Evolutionary conservation across 1,140 invertebrate genomes (phyloP).

Genomic region (Eulimnadia texana): DNA sequence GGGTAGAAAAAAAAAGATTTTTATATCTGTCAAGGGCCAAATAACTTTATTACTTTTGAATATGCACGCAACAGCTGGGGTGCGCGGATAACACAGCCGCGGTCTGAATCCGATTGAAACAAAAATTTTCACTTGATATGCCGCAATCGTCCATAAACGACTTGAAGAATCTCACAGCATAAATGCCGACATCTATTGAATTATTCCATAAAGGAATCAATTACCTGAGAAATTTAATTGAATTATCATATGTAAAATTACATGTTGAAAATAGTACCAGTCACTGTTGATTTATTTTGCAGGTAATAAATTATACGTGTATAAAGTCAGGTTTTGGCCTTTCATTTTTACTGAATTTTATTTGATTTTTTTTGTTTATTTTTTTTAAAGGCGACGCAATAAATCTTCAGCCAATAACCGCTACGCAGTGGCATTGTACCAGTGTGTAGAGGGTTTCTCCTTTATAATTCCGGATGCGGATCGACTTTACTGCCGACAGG

Average conservation of each 20-base stretch:
- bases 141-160: neutral
- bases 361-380: neutral
- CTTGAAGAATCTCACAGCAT: neutral
- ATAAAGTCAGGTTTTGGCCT: neutral
- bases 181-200: too few species aligned
- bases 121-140: neutral
- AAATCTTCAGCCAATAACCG: slow-evolving; percentile 31
- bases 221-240: too few species aligned
- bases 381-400: slow-evolving; percentile 30
- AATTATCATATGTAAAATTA: too few species aligned
- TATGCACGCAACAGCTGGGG: neutral
- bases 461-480: slow-evolving; percentile 32
- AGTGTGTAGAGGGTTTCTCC: slow-evolving; percentile 36
- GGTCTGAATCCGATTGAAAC: neutral
- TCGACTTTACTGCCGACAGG: slow-evolving; percentile 38
- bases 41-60: neutral
- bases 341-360: neutral
- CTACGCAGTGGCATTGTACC: slow-evolving; percentile 40
- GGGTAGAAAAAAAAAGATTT: too few species aligned
- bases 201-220: too few species aligned
- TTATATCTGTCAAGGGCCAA: neutral
- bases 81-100: neutral
- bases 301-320: too few species aligned
- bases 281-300: too few species aligned
- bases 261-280: too few species aligned